Base-by-base conservation (phyloP, 2,797 vertebrate species). In the Clarias pachynema region DNA sequence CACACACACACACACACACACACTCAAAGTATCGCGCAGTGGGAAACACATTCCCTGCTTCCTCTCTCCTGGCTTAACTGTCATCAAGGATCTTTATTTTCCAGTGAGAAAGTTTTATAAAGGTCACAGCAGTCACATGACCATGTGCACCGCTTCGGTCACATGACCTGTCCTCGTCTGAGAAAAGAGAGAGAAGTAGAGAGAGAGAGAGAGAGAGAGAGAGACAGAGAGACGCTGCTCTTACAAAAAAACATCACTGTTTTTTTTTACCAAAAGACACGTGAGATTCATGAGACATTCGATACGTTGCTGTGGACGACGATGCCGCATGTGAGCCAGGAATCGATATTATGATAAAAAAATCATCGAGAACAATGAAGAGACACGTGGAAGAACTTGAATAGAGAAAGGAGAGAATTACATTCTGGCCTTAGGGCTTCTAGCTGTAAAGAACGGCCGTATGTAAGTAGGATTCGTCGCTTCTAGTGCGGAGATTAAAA, bases 101-200 rank as follows among this genome's bases (percentile, higher is more conserved):
- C 53, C 72, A 77, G 70, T 40, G n/a, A 68, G 84, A 86, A 77
- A 69, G 2, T 59, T 77, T 22, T 60, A 10, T 60, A 82, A 83
- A 86, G 73, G 81, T 83, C 81, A 83, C 4, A 4, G 4, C 16
- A 8, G 75, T 84, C 85, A 80, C 75, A 80, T 83, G 85, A 65
- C 74, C 75, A 26, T 14, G 10, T 60, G 6, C 29, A 65, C 37
- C 0, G 3, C 22, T 65, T 65, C 37, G 0, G 3, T 65, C 78
- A 79, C 60, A 29, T 80, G 79, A 66, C 79, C 62, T 44, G 1
- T 1, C 5, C 15, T 63, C 6, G 1, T 62, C 59, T 20, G 22
- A 79, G 24, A 62, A 79, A 53, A 53, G 49, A 12, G 10, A 14
- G 12, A 53, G 49, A 44, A 8, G 40, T 8, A 44, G 40, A 44